Base-by-base conservation (phyloP, 2,888 invertebrate genomes). In the Oxystoma pomonae region DNA sequence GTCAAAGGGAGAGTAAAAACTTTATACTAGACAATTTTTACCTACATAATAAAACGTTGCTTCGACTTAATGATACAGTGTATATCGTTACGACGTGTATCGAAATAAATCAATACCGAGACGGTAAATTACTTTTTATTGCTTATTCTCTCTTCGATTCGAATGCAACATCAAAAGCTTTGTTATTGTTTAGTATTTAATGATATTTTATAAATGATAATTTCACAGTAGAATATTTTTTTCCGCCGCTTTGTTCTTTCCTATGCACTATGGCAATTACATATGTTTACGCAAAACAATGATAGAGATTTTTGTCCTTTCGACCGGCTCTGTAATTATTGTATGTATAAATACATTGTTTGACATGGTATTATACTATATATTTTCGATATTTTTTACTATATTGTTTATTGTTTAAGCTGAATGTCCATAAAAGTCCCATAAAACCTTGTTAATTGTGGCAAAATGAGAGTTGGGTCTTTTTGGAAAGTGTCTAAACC, bases 101-200 rank as follows among this genome's bases (percentile, higher is more conserved):
- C 65, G 58, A 60, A 61, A 68, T 66, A 63, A 68, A 67, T 68
- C 66, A 68, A 66, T 68, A 66, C 67, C 50, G n/a, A 68, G 59
- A 57, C 63, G 64, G 65, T 68, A 64, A 67, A 66, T 66, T 65
- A 66, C 60, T 64, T 67, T 65, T 65, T 64, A 67, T 65, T 67
- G 60, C 67, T 67, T 64, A 68, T 67, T 66, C 66, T 65, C 35
- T 35, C 64, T 64, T 60, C 60, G 56, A 60, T 12, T 61, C 61
- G 62, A 66, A 65, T 60, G 60, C 60, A 66, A 66, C 67, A 66
- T 68, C 66, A 68, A 66, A 66, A 65, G 58, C 52, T 65, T 57
- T 60, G 62, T 68, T 67, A 66, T 63, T 64, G 62, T 64, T 67
- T 65, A 62, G 65, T 62, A 66, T 66, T 67, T 64, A 68, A 64